Base-by-base conservation (phyloP, 2,888 invertebrate species). In the Elegia similella region DNA sequence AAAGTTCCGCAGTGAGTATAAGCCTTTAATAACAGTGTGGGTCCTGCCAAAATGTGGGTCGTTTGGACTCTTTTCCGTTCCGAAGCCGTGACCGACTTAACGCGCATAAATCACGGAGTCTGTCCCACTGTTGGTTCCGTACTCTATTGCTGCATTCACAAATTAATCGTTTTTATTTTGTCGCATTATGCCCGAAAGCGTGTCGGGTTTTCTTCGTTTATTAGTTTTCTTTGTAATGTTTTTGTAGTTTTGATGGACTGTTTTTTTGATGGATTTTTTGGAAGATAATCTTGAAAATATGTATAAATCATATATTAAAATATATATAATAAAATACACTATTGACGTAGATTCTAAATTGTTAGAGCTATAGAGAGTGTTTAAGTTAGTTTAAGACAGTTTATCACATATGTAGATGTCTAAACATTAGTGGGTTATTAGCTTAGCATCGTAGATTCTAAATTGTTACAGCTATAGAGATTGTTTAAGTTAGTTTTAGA, bases 31-130 rank as follows among this genome's bases (percentile, higher is more conserved):
- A 42, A 43, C 23, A 5, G 42, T 15, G 43, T 43, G 29, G 42
- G 30, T 43, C 53, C 43, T 43, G 15, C 30, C 29, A 53, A 38
- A 53, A 53, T 50, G 53, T 53, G 53, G 43, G 42, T 53, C 53
- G 30, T 29, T 53, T 30, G 53, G 53, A 15, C 42, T 43, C 42
- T 53, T 29, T 53, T 53, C 38, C 52, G 52, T 29, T 53, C 13
- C 13, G 16, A 16, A 53, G 29, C 53, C 53, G 53, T 53, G 53
- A 43, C 53, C 53, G 43, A 43, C 13, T 53, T 53, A 30, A 2
- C 43, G 50, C 29, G 29, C 43, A 53, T 53, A 53, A 53, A 53
- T 53, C 53, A 53, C 53, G 5, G 43, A 42, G 53, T 53, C 29
- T 13, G 53, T 53, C 23, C 42, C 42, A 29, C 42, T 32, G 42